A percentile compares a stretch with the other conserved stretches of the same genome.
phyloP scores from a whole-genome alignment of 2,888 invertebrate genomes.

The Bombylius major region DNA sequence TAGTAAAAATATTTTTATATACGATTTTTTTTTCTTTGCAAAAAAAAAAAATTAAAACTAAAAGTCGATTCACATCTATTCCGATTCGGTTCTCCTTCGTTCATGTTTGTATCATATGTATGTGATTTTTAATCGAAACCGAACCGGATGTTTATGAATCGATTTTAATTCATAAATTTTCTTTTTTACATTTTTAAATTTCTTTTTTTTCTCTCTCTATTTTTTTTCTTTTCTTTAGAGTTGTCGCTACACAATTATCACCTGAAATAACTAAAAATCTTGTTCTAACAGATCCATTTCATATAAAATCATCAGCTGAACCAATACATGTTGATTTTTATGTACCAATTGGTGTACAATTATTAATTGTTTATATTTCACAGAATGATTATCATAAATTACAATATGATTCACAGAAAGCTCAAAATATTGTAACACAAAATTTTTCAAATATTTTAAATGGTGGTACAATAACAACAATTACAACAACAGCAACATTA shows the following conservation, averaged over 20 bases:
- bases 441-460: slow-evolving; percentile 17
- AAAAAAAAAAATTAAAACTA: too few relatives aligned
- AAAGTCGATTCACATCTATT: too few relatives aligned
- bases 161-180: background rate
- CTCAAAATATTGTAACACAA: slow-evolving; percentile 32
- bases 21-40: too few relatives aligned
- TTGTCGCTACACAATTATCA: slow-evolving; percentile 66
- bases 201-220: too few relatives aligned
- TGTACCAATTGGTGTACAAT: slow-evolving; percentile 67
- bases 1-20: slow-evolving; percentile 21
- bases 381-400: slow-evolving; percentile 46
- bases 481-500: background rate
- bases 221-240: slow-evolving; percentile 40
- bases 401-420: slow-evolving; percentile 36
- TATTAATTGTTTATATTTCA: slow-evolving; percentile 63
- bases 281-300: slow-evolving; percentile 69
- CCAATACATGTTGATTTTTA: slow-evolving; percentile 51
- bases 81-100: too few relatives aligned
- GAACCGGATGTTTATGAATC: too few relatives aligned
- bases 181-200: too few relatives aligned
- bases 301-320: slow-evolving; percentile 72
- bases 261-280: slow-evolving; percentile 63
- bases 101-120: too few relatives aligned
- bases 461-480: background rate
- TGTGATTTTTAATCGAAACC: too few relatives aligned